Base-by-base conservation (phyloP, 1,140 invertebrate species). In the Phymastichus coffea region DNA sequence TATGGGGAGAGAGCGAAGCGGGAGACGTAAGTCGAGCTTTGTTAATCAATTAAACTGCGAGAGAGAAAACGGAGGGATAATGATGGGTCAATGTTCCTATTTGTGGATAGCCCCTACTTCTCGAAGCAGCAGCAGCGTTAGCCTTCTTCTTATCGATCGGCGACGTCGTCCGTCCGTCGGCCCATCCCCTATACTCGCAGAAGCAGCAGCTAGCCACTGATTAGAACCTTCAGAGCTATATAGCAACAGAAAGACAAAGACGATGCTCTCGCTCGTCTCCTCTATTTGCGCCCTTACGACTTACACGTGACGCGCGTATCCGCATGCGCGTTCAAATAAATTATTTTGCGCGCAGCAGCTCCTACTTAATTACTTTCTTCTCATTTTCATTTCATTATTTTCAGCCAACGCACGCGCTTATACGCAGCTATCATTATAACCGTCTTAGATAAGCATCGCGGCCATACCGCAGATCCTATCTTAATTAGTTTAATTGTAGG, bases 91-190 rank as follows among this genome's bases (percentile, higher is more conserved):
- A 64, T 63, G 57, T 47, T 54, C 23, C 61, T 63, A 61, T 65
- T 58, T 65, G 59, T 25, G 41, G 40, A 56, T 44, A 52, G 15
- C 38, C 51, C 33, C 44, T 54, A 43, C 38, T 6, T 53, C 35
- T 22, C 44, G 6, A n/a, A 14, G 15, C 37, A 4, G 6, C 37
- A 14, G 9, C 10, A 28, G 20, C 30, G 23, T 25, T 54, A 15
- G 46, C 46, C 40, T 61, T 53, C 40, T 60, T 56, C 43, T 38
- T 66, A 66, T 70, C 51, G 63, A 68, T 71, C 65, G 58, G 47
- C 22, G 23, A 37, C 43, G 17, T 10, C 33, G 49, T 19, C 48
- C 35, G 35, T 4, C 17, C 28, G 17, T 25, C 26, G 20, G 30
- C 51, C 53, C 51, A 60, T 54, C 51, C 57, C 57, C 8, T 22